Base-by-base conservation (phyloP, 2,113 vertebrate genomes). In the Dicrurus megarhynchus region DNA sequence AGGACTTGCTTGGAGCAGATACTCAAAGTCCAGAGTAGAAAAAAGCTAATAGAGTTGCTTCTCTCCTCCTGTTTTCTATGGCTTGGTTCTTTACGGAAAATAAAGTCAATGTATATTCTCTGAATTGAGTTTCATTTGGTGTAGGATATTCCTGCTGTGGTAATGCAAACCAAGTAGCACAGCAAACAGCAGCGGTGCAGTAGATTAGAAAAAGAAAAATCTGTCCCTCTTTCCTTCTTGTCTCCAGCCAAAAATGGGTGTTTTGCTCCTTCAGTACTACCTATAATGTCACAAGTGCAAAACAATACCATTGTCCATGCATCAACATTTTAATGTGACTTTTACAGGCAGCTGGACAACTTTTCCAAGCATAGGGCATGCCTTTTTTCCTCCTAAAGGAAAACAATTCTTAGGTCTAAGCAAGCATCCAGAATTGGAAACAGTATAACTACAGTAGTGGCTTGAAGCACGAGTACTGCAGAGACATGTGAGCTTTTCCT, bases 271-370 rank as follows among this genome's bases (percentile, higher is more conserved):
- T 74, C 23, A 42, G 7, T 22, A 6, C 55, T 55, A 6, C 24
- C 65, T 44, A 32, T 3, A 50, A 63, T 22, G 22, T 49, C 52
- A 32, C 15, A 53, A 91, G 33, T 8, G 9, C 52, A 57, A 44
- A 91, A 35, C 37, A 46, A 7, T 12, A 15, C 21, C 0, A 0
- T 44, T 44, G 27, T 59, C 18, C 27, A 6, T 16, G 0, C 79
- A 33, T 59, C 16, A 39, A 0, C 39, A 47, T 57, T 47, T 75
- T 75, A 57, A 56, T 30, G 19, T n/a, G 50, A 49, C 13, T 49
- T 64, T 65, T 65, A 35, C 20, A 65, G 50, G 50, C 37, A 52
- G 20, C 71, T 35, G 15, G 37, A 55, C 28, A 68, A 57, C 20
- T 88, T 88, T 90, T 80, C 59, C 28, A 46, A 46, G 37, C 14